Conservation (phyloP, 2,797 vertebrate species). For the Lagocephalus sceleratus region DNA sequence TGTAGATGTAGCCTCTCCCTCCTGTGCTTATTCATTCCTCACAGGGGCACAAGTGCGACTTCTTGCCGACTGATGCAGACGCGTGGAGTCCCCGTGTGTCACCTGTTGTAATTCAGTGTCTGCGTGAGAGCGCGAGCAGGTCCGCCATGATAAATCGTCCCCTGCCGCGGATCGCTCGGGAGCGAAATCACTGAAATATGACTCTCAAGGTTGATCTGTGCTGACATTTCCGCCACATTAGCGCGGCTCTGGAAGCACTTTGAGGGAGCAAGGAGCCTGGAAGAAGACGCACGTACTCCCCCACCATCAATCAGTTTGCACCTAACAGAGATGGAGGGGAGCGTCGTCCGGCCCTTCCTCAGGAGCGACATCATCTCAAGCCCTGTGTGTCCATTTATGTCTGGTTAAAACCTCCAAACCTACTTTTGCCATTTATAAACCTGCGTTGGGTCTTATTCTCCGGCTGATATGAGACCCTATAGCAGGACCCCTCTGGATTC, state of each 20-base stretch:
- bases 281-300: slow-evolving; percentile 33
- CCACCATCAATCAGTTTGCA: slow-evolving; percentile 46
- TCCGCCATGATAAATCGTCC: slow-evolving; percentile 61
- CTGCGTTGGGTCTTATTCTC: no score
- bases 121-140: slow-evolving; percentile 40
- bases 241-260: slow-evolving; percentile 57
- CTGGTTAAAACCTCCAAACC: no score
- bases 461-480: no score
- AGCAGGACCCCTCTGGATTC: no score
- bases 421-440: no score
- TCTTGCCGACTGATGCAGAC: slow-evolving; percentile 15
- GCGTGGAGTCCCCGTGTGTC: slow-evolving; percentile 29
- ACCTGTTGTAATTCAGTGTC: slow-evolving; percentile 66
- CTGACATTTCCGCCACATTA: slow-evolving; percentile 77
- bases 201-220: slow-evolving; percentile 71
- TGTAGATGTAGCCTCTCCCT: slow-evolving; percentile 22
- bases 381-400: no score
- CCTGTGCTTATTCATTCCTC: slow-evolving; percentile 8
- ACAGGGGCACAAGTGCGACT: slow-evolving; percentile 20
- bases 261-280: slow-evolving; percentile 35
- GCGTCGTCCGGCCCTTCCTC: no score
- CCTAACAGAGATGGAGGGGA: slow-evolving; percentile 21
- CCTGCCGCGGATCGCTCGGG: slow-evolving; percentile 63
- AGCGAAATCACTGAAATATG: slow-evolving; percentile 72
- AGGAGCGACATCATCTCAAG: no score